Evolutionary conservation across 2,113 vertebrate genomes (phyloP).

Genomic region (Meriones unguiculatus): DNA sequence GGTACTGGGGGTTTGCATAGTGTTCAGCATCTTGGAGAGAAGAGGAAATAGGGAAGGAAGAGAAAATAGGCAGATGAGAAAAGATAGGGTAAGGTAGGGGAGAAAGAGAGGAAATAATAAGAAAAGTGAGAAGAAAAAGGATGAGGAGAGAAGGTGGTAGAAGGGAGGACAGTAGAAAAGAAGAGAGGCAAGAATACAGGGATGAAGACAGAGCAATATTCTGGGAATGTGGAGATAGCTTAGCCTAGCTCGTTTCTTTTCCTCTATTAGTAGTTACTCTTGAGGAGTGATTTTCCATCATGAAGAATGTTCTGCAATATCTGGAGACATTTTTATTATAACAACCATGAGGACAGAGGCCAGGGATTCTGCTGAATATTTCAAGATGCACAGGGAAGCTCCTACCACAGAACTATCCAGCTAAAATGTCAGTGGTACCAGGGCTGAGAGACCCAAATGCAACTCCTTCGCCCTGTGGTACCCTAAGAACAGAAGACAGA

Average conservation of each 20-base stretch:
- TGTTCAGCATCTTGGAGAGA: background rate
- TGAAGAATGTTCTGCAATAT: background rate
- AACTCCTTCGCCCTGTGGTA: background rate
- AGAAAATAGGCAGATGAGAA: background rate
- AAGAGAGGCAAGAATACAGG: background rate
- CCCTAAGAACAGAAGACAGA: background rate
- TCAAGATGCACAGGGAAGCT: background rate
- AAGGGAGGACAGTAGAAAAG: background rate
- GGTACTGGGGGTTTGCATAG: background rate
- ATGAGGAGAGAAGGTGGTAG: background rate
- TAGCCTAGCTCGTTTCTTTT: background rate
- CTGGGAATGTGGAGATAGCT: background rate
- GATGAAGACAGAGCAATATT: background rate
- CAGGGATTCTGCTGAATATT: background rate
- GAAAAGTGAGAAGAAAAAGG: no score
- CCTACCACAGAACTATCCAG: background rate
- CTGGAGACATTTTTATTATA: background rate
- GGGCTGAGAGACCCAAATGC: background rate
- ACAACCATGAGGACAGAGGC: background rate
- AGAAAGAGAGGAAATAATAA: background rate
- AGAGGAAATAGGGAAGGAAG: no score
- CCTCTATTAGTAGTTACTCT: background rate
- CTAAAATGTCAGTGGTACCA: background rate
- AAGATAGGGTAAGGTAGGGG: background rate
- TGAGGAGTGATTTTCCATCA: background rate